Percentiles rank a stretch among this genome's conserved stretches.
Evolutionary conservation across 2,888 invertebrate genomes (phyloP).

Genomic region (Miltochrista miniata): DNA sequence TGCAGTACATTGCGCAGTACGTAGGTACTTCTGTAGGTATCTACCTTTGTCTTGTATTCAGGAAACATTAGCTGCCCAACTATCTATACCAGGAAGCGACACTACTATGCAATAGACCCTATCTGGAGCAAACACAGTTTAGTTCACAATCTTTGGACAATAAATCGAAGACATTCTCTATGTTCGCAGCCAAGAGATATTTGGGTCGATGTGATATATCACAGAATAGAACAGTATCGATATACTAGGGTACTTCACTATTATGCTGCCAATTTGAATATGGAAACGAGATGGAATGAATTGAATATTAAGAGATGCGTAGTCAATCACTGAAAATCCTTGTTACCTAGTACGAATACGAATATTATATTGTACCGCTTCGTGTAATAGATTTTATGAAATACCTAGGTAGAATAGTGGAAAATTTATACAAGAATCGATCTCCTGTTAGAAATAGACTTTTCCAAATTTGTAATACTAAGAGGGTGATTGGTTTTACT

Average conservation of each 20-base stretch:
- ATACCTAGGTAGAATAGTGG: too few relatives aligned
- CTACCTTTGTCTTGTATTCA: neutral
- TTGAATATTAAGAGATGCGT: too few relatives aligned
- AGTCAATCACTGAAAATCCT: too few relatives aligned
- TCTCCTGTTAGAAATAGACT: too few relatives aligned
- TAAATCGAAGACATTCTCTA: constrained; percentile 5
- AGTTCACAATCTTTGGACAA: neutral
- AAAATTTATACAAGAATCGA: too few relatives aligned
- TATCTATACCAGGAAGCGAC: constrained; percentile 9
- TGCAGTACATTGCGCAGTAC: neutral
- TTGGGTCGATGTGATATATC: neutral
- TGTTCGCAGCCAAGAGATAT: neutral
- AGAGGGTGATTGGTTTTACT: too few relatives aligned
- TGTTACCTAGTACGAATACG: too few relatives aligned
- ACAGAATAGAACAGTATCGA: neutral
- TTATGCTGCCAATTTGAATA: neutral
- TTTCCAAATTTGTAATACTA: too few relatives aligned
- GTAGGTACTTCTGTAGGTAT: neutral
- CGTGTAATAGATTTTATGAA: too few relatives aligned
- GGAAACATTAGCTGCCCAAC: neutral
- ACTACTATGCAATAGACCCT: constrained; percentile 5
- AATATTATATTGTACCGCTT: too few relatives aligned
- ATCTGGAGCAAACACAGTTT: constrained; percentile 9
- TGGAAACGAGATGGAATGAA: neutral
- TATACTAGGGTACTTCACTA: neutral